Base-by-base conservation (phyloP, 2,797 vertebrate genomes). In the Pseudotriccus pelzelni region DNA sequence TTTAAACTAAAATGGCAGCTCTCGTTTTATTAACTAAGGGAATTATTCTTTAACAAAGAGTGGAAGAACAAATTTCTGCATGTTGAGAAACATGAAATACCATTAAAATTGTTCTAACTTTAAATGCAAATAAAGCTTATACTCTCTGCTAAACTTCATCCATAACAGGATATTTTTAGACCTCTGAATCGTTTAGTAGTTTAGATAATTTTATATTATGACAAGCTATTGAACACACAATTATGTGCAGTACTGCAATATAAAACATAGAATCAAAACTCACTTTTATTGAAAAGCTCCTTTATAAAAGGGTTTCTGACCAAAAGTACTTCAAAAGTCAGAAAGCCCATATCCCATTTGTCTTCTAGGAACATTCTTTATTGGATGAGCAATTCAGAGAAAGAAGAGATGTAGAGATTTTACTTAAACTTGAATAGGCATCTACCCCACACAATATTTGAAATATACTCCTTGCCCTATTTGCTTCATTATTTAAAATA, bases 111-210 rank as follows among this genome's bases (percentile, higher is more conserved):
- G 17, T 59, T 89, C 41, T 67, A 14, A 82, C 50, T 78, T 79
- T 32, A 68, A 81, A 89, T 83, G 39, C n/a, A 87, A 85, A 81
- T 80, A 90, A 94, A 93, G 25, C 22, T 84, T 64, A 10, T 82
- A 90, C 58, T 88, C 23, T 80, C 36, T 74, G 30, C 39, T 93
- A 64, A 87, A 60, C 49, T 75, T 85, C 28, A 64, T 92, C 37
- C 49, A 9, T 56, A 74, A 36, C 17, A 50, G n/a, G 14, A 36
- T 92, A 59, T 89, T 92, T 95, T 95, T 85, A 81, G 58, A 72
- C 10, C 15, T 85, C 53, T 93, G 82, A 93, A 87, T 93, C 34
- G 85, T 87, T 89, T 90, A 87, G 80, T 90, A 78, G 66, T 93
- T 87, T 93, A 66, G 56, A 47, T 92, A 85, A 66, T 62, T 82